These are phyloP conservation scores for Hyla sarda DNA, from an alignment of 2,113 vertebrate species.

Conservation along the genomic window DNA sequence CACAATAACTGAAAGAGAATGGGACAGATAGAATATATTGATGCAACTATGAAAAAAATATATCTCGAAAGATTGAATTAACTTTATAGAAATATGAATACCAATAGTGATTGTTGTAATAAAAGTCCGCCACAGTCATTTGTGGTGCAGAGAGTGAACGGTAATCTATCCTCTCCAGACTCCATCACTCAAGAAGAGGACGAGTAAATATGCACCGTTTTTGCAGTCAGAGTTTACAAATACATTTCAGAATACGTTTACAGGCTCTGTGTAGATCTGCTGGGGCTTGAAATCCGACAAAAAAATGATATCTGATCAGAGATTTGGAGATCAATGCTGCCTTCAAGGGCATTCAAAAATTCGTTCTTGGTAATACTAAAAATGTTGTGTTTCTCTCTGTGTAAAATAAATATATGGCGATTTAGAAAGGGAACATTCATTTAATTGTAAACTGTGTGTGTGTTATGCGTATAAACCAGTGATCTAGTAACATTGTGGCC, in stretches of 20 bases:
- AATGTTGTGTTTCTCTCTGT: neutral
- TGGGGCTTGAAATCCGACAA: neutral
- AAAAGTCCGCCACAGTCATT: constrained; percentile 16
- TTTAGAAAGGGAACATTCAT: neutral
- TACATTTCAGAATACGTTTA: neutral
- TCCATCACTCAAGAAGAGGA: neutral
- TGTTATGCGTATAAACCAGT: neutral
- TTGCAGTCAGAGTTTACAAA: constrained; percentile 2
- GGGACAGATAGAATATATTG: constrained; percentile 15
- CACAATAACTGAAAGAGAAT: constrained; percentile 9
- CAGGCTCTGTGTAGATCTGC: constrained; percentile 2
- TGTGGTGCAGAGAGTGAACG: neutral
- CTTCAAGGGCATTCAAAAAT: neutral
- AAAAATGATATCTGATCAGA: neutral
- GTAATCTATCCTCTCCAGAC: constrained; percentile 10
- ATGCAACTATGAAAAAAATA: constrained; percentile 1
- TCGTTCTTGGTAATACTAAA: neutral
- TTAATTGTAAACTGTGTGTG: neutral
- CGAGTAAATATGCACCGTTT: constrained; percentile 11
- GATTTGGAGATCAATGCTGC: neutral
- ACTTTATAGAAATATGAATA: constrained; percentile 21
- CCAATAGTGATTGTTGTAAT: constrained; percentile 27
- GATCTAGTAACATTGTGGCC: neutral
- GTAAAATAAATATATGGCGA: neutral
- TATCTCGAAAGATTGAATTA: constrained; percentile 7